phyloP scores from a whole-genome alignment of 2,113 vertebrate genomes.

The Atlantisia rogersi region DNA sequence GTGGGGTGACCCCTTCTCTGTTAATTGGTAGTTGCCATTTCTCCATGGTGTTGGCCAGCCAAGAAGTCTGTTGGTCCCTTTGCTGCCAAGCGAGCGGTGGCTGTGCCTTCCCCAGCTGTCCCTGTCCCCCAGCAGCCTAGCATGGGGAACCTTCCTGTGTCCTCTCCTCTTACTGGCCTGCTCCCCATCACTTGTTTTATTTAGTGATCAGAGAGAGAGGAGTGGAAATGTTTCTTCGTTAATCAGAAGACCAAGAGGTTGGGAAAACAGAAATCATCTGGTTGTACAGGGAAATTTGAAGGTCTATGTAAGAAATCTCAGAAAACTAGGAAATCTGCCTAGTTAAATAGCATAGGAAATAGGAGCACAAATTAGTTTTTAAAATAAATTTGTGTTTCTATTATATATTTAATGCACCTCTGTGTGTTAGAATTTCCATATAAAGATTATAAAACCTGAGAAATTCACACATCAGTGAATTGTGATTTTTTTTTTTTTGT shows the following conservation, averaged over 20 bases:
- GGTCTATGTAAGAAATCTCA: neutral
- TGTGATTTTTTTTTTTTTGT: constrained; percentile 7
- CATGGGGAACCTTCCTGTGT: neutral
- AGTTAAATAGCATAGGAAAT: constrained; percentile 30
- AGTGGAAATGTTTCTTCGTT: neutral
- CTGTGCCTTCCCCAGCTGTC: neutral
- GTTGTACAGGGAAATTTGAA: neutral
- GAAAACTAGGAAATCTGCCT: neutral
- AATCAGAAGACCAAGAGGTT: neutral
- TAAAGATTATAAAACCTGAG: constrained; percentile 19
- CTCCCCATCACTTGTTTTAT: neutral
- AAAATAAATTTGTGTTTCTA: constrained; percentile 26
- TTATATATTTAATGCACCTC: constrained; percentile 37
- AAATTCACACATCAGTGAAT: constrained; percentile 41
- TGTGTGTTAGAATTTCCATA: constrained; percentile 36
- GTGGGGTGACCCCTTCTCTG: neutral
- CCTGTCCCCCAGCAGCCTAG: neutral
- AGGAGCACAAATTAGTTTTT: neutral
- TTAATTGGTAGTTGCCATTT: neutral
- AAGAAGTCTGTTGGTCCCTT: neutral
- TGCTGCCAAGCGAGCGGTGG: neutral
- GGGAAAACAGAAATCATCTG: neutral
- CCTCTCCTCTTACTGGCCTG: neutral
- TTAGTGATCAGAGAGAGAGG: neutral
- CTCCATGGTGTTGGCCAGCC: accelerated